phyloP scores from a whole-genome alignment of 37 sponge, comb jelly and placozoan genomes.

The Hormiphora californensis region DNA sequence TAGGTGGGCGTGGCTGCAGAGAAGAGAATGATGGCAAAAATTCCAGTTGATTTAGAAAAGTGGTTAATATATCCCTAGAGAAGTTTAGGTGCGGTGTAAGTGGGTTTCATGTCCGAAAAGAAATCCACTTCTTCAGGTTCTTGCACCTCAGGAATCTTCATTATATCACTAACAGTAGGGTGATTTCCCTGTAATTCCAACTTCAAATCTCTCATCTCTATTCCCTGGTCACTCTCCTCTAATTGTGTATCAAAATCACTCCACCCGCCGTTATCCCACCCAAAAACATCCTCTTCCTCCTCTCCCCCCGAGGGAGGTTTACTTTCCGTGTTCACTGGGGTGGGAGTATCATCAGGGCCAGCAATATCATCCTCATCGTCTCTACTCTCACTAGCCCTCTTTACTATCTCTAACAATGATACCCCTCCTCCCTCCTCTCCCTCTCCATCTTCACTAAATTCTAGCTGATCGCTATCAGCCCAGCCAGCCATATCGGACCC shows the following conservation, averaged over 20 bases:
- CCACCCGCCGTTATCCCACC: conserved; percentile 48
- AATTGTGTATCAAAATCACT: conserved; percentile 44
- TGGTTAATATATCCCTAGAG: neutral
- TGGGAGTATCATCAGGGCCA: neutral
- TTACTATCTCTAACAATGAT: conserved; percentile 2
- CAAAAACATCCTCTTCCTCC: neutral
- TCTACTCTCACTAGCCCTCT: neutral
- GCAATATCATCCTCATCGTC: neutral
- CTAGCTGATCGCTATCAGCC: neutral
- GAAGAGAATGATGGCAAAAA: too few species aligned
- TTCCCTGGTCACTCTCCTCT: conserved; percentile 25
- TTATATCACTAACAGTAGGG: conserved; percentile 19
- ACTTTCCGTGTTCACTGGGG: conserved; percentile 38
- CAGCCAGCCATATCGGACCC: neutral
- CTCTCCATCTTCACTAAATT: neutral
- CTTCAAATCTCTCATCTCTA: neutral
- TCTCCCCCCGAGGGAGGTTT: neutral
- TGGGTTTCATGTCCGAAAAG: conserved; percentile 50
- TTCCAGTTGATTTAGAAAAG: too few species aligned
- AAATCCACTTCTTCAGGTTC: neutral
- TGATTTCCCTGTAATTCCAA: neutral
- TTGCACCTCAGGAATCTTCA: neutral
- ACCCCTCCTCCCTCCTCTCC: neutral
- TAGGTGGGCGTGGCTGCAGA: too few species aligned
- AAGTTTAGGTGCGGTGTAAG: conserved; percentile 11